Conservation (phyloP, 37 sponge, comb jelly and placozoan genomes). For the Chondrilla cf. caribensis region DNA sequence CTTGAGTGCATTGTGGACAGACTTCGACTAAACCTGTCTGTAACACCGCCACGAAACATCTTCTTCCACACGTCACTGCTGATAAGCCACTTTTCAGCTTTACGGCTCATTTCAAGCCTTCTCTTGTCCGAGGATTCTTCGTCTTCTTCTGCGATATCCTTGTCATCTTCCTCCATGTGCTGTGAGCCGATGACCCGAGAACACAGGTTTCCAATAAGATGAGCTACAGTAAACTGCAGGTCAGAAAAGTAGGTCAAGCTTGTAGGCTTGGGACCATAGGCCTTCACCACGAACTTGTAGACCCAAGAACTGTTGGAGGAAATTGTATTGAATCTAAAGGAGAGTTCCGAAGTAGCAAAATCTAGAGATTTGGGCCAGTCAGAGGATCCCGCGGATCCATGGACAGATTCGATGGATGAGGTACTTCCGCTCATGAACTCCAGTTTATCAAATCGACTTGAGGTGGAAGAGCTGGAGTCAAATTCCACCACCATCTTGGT, state of each 20-base stretch:
- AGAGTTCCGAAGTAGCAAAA: slow-evolving; percentile 53
- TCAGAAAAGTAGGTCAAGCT: slow-evolving; percentile 30
- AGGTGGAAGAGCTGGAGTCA: slow-evolving; percentile 72
- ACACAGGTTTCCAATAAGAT: slow-evolving; percentile 62
- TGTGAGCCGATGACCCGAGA: not conserved
- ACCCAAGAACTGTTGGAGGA: slow-evolving; percentile 78
- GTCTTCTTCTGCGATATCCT: not conserved
- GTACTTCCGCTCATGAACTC: slow-evolving; percentile 13
- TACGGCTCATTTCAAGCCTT: slow-evolving; percentile 22
- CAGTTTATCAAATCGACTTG: slow-evolving; percentile 43
- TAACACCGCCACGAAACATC: slow-evolving; percentile 78
- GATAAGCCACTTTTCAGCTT: slow-evolving; percentile 34
- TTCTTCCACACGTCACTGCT: slow-evolving; percentile 81
- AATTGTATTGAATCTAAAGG: slow-evolving; percentile 75
- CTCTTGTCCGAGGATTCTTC: slow-evolving; percentile 30
- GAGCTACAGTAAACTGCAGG: slow-evolving; percentile 60
- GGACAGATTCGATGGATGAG: not conserved
- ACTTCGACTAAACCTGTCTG: slow-evolving; percentile 7
- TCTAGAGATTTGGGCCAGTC: slow-evolving; percentile 23
- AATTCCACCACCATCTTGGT: slow-evolving; percentile 67
- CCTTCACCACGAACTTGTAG: slow-evolving; percentile 83
- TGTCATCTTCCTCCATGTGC: not conserved
- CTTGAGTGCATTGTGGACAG: slow-evolving; percentile 41
- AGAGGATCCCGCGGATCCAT: not conserved
- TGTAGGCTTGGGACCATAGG: not conserved